Percentiles rank a stretch among this genome's conserved stretches.
These are phyloP conservation scores for Heliothis subflexa DNA, from an alignment of 1,140 invertebrate species.

Conservation along the genomic window DNA sequence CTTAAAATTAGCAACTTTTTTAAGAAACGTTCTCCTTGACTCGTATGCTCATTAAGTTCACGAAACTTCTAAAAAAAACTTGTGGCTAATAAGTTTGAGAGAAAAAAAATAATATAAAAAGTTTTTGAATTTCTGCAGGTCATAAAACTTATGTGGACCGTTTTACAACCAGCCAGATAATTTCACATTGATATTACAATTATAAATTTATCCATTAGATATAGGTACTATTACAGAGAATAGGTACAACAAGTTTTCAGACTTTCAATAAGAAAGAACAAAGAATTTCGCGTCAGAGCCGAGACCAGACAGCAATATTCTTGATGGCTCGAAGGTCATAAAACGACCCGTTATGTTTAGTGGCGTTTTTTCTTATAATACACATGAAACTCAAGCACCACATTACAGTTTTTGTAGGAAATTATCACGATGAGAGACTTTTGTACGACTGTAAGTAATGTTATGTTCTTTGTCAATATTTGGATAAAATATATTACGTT, in stretches of 20 bases:
- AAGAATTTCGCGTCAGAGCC: slow-evolving; percentile 4
- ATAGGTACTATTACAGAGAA: no score
- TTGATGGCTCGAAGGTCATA: slow-evolving; percentile 28
- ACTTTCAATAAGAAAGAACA: neutral
- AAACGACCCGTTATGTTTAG: slow-evolving; percentile 20
- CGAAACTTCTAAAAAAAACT: neutral
- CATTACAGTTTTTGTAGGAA: slow-evolving; percentile 36
- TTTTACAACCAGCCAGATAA: no score
- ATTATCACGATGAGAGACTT: slow-evolving; percentile 12
- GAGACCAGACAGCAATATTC: slow-evolving; percentile 8
- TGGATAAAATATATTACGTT: neutral
- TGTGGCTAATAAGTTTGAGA: neutral
- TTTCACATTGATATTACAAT: no score
- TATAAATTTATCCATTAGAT: no score
- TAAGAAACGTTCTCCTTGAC: no score
- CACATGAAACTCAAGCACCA: slow-evolving; percentile 29
- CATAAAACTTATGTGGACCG: no score
- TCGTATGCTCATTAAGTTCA: no score
- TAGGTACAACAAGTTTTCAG: neutral
- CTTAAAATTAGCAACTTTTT: no score
- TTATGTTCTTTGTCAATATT: neutral
- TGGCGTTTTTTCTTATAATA: slow-evolving; percentile 34
- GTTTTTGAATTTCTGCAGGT: no score
- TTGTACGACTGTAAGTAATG: slow-evolving; percentile 16
- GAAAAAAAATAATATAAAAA: neutral